Percentiles rank a stretch among this genome's conserved stretches.
Evolutionary conservation across 2,797 vertebrate genomes (phyloP).

Genomic region (Falco columbarius): DNA sequence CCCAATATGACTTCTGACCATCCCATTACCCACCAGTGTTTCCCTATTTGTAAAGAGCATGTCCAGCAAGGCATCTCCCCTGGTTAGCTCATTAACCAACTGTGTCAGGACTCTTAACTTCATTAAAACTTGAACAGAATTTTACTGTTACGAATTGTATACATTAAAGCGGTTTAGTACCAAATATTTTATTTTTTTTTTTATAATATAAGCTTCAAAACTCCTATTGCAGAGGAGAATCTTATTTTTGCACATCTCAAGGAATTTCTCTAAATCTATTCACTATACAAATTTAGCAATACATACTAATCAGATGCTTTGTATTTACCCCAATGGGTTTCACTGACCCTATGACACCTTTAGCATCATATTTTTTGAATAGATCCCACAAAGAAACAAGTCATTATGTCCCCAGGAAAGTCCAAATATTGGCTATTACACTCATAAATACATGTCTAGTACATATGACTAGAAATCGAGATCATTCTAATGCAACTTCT

Average conservation of each 20-base stretch:
- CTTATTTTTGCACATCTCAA: conserved; percentile 10
- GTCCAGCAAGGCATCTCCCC: too few species aligned
- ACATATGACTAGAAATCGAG: not conserved
- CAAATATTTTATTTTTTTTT: not conserved
- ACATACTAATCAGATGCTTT: not conserved
- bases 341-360: not conserved
- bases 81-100: too few species aligned
- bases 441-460: not conserved
- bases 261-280: conserved; percentile 27
- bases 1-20: too few species aligned
- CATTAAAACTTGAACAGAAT: not conserved
- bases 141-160: not conserved
- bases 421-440: not conserved
- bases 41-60: too few species aligned
- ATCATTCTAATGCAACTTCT: not conserved
- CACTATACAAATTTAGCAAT: conserved; percentile 1
- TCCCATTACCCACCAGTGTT: too few species aligned
- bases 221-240: not conserved
- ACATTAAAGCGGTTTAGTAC: not conserved
- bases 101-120: not conserved
- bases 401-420: not conserved
- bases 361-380: not conserved
- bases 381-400: not conserved
- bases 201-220: not conserved
- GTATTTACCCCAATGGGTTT: not conserved